Percentiles rank a stretch among this genome's conserved stretches.
Conservation (phyloP, 2,797 vertebrate genomes). For the Takifugu rubripes region DNA sequence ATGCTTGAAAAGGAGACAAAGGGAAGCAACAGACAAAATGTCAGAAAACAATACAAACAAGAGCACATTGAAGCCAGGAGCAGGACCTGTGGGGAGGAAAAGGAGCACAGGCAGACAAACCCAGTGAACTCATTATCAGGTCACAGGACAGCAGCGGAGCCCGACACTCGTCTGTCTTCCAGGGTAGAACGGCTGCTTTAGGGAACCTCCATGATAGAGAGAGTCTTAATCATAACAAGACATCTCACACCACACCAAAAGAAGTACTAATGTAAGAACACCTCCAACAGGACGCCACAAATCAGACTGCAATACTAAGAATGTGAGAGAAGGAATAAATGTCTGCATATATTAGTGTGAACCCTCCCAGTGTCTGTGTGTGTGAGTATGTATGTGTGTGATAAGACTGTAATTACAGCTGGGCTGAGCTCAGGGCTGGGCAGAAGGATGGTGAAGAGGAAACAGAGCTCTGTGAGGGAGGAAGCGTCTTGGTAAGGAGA, state of each 20-base stretch:
- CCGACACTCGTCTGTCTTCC: conserved; percentile 42
- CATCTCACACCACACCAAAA: conserved; percentile 21
- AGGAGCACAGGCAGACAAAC: conserved; percentile 8
- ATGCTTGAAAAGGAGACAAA: conserved; percentile 72
- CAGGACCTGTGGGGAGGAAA: conserved; percentile 32
- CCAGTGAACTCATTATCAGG: conserved; percentile 34
- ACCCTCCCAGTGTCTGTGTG: conserved; percentile 44
- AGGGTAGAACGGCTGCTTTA: conserved; percentile 31
- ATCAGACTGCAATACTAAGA: conserved; percentile 53
- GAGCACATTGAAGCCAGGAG: conserved; percentile 8
- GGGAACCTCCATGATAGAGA: conserved; percentile 27
- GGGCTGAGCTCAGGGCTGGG: conserved; percentile 70
- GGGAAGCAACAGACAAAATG: conserved; percentile 51
- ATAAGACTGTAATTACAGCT: conserved; percentile 78
- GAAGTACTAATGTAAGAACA: conserved; percentile 60
- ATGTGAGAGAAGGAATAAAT: conserved; percentile 39
- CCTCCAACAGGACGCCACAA: conserved; percentile 46
- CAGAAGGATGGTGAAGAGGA: conserved; percentile 71
- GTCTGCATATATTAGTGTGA: conserved; percentile 49
- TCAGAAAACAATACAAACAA: conserved; percentile 48
- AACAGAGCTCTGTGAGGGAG: conserved; percentile 71
- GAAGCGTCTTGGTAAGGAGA: conserved; percentile 76
- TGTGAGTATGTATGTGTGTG: conserved; percentile 49
- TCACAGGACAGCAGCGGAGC: conserved; percentile 32
- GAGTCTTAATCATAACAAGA: conserved; percentile 28